Evolutionary conservation across 92 coral and sea anemone genomes (phyloP).

Genomic region (Galaxea fascicularis): DNA sequence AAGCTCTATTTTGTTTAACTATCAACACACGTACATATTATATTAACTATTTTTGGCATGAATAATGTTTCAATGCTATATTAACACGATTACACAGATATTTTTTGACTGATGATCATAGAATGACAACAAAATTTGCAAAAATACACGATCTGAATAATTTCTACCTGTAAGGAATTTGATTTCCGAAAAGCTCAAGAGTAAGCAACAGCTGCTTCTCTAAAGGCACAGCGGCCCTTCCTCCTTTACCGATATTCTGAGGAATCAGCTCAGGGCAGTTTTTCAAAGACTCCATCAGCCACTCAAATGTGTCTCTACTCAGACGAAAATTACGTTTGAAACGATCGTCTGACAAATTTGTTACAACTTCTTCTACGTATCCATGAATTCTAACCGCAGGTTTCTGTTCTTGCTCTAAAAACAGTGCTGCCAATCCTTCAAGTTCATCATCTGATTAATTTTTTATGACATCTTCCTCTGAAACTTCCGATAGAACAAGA

Average conservation of each 20-base stretch:
- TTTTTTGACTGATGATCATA: not conserved
- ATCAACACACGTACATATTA: too few relatives aligned
- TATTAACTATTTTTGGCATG: too few relatives aligned
- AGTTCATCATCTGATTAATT: constrained; percentile 11
- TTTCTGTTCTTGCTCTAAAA: constrained; percentile 10
- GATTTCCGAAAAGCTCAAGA: constrained; percentile 40
- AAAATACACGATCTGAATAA: constrained; percentile 15
- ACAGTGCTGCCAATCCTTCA: too few relatives aligned
- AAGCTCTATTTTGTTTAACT: too few relatives aligned
- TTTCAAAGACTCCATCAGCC: constrained; percentile 28
- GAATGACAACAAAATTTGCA: constrained; percentile 11
- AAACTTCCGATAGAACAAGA: not conserved
- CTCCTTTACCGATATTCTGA: constrained; percentile 20
- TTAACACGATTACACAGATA: constrained; percentile 3
- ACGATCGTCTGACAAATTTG: not conserved
- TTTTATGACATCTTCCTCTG: not conserved
- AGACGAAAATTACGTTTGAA: constrained; percentile 36
- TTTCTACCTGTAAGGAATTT: constrained; percentile 43
- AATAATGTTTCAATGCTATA: not conserved
- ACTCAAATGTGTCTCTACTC: constrained; percentile 23
- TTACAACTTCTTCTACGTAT: constrained; percentile 20
- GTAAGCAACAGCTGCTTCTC: constrained; percentile 25
- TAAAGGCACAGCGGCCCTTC: constrained; percentile 14
- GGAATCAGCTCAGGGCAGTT: constrained; percentile 29
- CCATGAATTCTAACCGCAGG: constrained; percentile 14